Conservation (phyloP, 2,113 vertebrate genomes). For the Odontophorus gujanensis region DNA sequence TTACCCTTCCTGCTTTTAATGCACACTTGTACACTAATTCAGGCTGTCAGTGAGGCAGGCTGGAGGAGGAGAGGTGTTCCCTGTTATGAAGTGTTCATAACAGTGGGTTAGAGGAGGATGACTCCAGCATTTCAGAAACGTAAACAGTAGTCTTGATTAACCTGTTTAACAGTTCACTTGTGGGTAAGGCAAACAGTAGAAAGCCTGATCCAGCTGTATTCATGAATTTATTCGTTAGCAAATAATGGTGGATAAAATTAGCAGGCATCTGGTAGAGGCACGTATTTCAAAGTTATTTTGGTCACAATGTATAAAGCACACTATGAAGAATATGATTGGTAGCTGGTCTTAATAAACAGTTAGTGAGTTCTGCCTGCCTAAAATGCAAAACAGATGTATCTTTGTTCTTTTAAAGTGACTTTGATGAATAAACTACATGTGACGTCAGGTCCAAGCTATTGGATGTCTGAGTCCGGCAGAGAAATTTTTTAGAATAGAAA, state of each 20-base stretch:
- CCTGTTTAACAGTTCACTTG: slow-evolving; percentile 50
- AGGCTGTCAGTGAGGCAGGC: slow-evolving; percentile 15
- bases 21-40: background rate
- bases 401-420: slow-evolving; percentile 88
- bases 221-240: slow-evolving; percentile 71
- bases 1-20: background rate
- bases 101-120: background rate
- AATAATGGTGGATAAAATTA: slow-evolving; percentile 82
- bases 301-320: slow-evolving; percentile 80
- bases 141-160: slow-evolving; percentile 47
- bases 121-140: background rate
- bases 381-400: slow-evolving; percentile 88
- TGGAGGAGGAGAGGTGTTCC: background rate
- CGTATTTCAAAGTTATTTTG: slow-evolving; percentile 82
- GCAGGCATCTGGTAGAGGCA: slow-evolving; percentile 83
- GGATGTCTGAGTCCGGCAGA: slow-evolving; percentile 80
- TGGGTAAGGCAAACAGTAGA: slow-evolving; percentile 44
- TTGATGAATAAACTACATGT: slow-evolving; percentile 89
- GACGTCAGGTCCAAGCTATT: slow-evolving; percentile 86
- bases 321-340: slow-evolving; percentile 84
- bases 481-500: slow-evolving; percentile 83
- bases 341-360: slow-evolving; percentile 88
- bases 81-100: slow-evolving; percentile 26
- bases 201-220: slow-evolving; percentile 52
- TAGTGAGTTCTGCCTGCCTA: slow-evolving; percentile 81